Evolutionary conservation across 1,140 invertebrate genomes (phyloP), one percentile per base, ranked within the genome.

Genomic region (Mizuhopecten yessoensis): DNA sequence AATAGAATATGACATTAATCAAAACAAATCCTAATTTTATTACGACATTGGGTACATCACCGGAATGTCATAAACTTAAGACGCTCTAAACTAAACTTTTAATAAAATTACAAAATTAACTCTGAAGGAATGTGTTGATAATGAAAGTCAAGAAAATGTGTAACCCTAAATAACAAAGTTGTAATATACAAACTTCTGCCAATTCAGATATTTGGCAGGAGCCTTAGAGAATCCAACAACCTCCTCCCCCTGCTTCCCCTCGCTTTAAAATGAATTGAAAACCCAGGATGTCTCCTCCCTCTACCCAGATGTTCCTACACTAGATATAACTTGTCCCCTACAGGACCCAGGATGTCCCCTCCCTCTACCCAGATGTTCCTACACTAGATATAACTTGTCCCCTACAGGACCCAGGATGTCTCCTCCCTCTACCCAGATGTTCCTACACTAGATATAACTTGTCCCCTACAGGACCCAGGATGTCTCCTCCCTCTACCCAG

Each of bases 91-190:
- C 9, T 13, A 75, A 75, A 75, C 57, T 29, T 75, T 75, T 75
- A 75, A 29, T 75, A 75, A 75, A 75, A 75, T 75, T 75, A 75
- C 57, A 29, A 75, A 75, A 75, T 75, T 7, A 75, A 29, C 57
- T n/a, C 17, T 75, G 57, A n/a, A 29, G 57, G 57, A 17, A 75
- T 75, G 17, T n/a, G 57, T 75, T 75, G 57, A 75, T 75, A 75
- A 75, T 75, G 9, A 75, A 75, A 17, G 57, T 75, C 57, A 75
- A n/a, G 5, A 17, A n/a, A 20, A 49, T 49, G 20, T 49, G 45
- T 75, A 75, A n/a, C 23, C 9, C 17, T 45, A 39, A 39, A 39
- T n/a, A 5, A 9, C 2, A 17, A 75, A n/a, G n/a, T 75, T 75
- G 57, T 75, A 75, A 29, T 75, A 75, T 29, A 75, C n/a, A 75